Percentiles rank a stretch among this genome's conserved stretches.
Evolutionary conservation across 2,797 vertebrate genomes (phyloP).

Genomic region (Oophaga sylvatica): DNA sequence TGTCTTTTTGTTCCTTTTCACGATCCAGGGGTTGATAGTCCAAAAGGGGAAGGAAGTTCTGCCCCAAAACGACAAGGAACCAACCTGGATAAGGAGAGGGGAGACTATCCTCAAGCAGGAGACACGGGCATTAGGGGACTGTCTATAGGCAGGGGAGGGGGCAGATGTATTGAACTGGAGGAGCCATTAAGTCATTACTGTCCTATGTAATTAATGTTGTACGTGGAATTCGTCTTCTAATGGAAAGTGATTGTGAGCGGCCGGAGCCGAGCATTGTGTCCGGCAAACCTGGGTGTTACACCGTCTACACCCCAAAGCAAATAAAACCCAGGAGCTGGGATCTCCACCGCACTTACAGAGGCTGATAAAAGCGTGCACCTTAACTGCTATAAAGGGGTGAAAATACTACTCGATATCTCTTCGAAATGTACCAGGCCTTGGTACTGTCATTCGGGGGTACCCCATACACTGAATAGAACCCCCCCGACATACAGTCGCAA

Average conservation of each 20-base stretch:
- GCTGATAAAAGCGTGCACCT: not conserved
- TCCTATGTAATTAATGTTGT: not conserved
- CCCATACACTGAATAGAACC: too few relatives aligned
- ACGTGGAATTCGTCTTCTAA: not conserved
- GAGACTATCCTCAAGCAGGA: not conserved
- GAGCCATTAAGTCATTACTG: not conserved
- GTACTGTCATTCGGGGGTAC: not conserved
- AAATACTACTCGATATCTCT: not conserved
- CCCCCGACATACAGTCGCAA: not conserved
- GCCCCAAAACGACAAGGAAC: not conserved
- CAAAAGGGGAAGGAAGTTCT: not conserved
- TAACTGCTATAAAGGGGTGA: not conserved
- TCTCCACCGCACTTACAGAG: not conserved
- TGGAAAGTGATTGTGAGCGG: not conserved
- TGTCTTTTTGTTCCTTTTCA: not conserved
- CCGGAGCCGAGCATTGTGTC: not conserved
- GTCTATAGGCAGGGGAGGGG: not conserved
- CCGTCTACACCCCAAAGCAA: slow-evolving; percentile 19
- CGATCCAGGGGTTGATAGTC: not conserved
- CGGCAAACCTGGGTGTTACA: not conserved
- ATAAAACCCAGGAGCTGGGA: not conserved
- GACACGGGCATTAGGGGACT: not conserved
- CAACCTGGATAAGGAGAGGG: not conserved
- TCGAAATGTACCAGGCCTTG: not conserved
- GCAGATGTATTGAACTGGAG: not conserved